These are phyloP conservation scores for Larimichthys polyactis DNA, from an alignment of 2,113 vertebrate genomes.

Conservation along the genomic window DNA sequence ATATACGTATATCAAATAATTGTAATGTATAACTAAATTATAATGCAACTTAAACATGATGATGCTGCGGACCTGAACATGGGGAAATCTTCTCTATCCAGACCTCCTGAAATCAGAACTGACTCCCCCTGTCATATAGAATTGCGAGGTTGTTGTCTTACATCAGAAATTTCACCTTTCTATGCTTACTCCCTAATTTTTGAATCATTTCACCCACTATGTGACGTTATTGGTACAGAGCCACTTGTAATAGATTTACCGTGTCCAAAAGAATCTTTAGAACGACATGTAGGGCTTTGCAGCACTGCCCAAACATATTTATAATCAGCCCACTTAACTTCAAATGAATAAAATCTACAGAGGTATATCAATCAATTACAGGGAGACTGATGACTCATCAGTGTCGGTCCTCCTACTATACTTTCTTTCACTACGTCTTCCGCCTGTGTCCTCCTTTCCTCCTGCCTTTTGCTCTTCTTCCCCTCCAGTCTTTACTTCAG, in stretches of 20 bases:
- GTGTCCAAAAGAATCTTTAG: not conserved
- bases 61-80: no score
- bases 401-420: not conserved
- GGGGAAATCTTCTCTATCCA: no score
- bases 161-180: no score
- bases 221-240: not conserved
- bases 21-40: no score
- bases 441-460: not conserved
- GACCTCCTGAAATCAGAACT: no score
- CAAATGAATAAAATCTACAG: no score
- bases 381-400: conserved; percentile 67
- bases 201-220: not conserved
- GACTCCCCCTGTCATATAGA: not conserved
- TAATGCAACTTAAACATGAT: no score
- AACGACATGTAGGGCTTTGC: not conserved
- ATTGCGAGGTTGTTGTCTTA: not conserved
- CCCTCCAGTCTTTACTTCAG: conserved; percentile 53
- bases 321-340: not conserved
- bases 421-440: not conserved
- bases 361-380: no score
- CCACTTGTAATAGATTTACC: not conserved
- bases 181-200: no score
- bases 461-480: conserved; percentile 3
- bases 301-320: not conserved
- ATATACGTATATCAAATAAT: no score